Percentiles rank a stretch among this genome's conserved stretches.
Evolutionary conservation across 2,888 invertebrate genomes (phyloP).

Genomic region (Drosophila eohydei): DNA sequence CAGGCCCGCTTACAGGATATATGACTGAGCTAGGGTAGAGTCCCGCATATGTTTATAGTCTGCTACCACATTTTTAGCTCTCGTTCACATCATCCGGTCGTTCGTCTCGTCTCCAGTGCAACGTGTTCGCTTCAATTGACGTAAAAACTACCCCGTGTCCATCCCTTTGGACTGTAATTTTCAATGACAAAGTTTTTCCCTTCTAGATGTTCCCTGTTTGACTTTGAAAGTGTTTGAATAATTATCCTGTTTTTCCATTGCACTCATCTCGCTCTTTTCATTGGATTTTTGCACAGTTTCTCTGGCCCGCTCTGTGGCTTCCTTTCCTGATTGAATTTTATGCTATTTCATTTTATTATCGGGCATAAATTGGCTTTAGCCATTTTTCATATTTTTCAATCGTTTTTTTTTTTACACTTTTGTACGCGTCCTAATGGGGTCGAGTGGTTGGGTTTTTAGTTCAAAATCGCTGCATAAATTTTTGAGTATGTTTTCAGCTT

Average conservation of each 20-base stretch:
- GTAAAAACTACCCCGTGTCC: slow-evolving; percentile 53
- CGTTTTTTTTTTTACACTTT: slow-evolving; percentile 21
- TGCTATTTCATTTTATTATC: slow-evolving; percentile 27
- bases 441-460: slow-evolving; percentile 3
- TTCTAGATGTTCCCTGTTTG: slow-evolving; percentile 40
- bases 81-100: slow-evolving; percentile 11
- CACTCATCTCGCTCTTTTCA: slow-evolving; percentile 12
- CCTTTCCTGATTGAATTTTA: slow-evolving; percentile 18
- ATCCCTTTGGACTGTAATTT: slow-evolving; percentile 50
- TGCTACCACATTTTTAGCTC: slow-evolving; percentile 46
- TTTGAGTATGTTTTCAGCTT: slow-evolving; percentile 13
- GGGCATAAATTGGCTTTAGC: slow-evolving; percentile 24
- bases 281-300: slow-evolving; percentile 9
- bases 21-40: slow-evolving; percentile 17
- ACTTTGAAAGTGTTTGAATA: slow-evolving; percentile 75
- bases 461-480: slow-evolving; percentile 45
- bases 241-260: slow-evolving; percentile 59
- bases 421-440: slow-evolving; percentile 7
- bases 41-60: slow-evolving; percentile 74
- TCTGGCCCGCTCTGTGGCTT: slow-evolving; percentile 8
- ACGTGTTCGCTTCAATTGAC: slow-evolving; percentile 38
- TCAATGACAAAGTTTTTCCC: slow-evolving; percentile 62
- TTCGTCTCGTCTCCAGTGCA: slow-evolving; percentile 30
- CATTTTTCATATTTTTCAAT: slow-evolving; percentile 38
- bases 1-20: slow-evolving; percentile 64